phyloP scores from a whole-genome alignment of 2,888 invertebrate genomes.

The Macroteleia sp. region DNA sequence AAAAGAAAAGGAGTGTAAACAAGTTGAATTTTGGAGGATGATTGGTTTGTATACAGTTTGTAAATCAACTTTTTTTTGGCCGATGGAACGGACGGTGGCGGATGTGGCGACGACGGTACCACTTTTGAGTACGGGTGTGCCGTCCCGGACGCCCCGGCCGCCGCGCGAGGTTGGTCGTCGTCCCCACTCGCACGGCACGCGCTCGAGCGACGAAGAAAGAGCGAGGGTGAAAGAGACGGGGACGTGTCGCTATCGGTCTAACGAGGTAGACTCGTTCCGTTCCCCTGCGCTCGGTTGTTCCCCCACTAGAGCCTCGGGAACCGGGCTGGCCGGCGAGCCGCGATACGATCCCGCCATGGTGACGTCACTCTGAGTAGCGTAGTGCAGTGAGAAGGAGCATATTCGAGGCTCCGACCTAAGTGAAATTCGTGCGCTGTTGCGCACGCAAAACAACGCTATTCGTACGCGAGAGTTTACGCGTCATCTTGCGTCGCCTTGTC shows the following conservation, averaged over 20 bases:
- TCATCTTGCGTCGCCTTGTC: no score
- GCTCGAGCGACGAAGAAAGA: conserved; percentile 60
- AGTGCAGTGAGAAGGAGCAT: conserved; percentile 84
- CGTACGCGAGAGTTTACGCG: no score
- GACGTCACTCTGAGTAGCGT: conserved; percentile 85
- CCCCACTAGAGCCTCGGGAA: conserved; percentile 69
- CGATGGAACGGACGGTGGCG: no score
- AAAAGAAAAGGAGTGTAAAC: no score
- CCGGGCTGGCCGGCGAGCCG: conserved; percentile 80
- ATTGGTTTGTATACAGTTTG: no score
- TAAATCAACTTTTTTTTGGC: no score
- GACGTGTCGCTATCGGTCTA: conserved; percentile 49
- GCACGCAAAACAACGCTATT: conserved; percentile 30
- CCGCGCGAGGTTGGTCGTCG: conserved; percentile 29
- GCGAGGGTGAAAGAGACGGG: conserved; percentile 25
- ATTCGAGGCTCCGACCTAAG: conserved; percentile 75
- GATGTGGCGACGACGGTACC: not conserved
- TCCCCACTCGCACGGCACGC: conserved; percentile 37
- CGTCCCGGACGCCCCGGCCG: conserved; percentile 52
- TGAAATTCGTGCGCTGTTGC: conserved; percentile 44
- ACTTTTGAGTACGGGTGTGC: conserved; percentile 13
- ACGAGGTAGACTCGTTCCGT: conserved; percentile 80
- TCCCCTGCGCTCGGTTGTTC: conserved; percentile 72
- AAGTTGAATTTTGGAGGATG: no score
- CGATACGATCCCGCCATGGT: conserved; percentile 84